A percentile compares a stretch with the other conserved stretches of the same genome.
Evolutionary conservation across 2,797 vertebrate genomes (phyloP).

Genomic region (Pseudochirops cupreus): DNA sequence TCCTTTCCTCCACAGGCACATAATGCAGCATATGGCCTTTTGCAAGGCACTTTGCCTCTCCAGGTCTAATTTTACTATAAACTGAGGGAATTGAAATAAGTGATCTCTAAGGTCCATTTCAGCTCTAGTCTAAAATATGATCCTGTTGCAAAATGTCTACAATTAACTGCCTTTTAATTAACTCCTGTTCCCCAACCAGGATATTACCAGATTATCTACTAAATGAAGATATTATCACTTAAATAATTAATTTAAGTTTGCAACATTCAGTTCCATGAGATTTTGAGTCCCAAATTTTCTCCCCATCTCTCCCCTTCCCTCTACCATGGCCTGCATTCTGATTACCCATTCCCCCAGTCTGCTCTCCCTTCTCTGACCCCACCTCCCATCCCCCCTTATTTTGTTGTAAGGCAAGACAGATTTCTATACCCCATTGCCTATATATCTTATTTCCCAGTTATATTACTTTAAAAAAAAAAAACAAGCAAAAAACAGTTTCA

Average conservation of each 20-base stretch:
- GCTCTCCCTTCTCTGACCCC: too few species aligned
- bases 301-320: too few species aligned
- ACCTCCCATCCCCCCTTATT: too few species aligned
- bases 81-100: background rate
- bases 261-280: too few species aligned
- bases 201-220: slow-evolving; percentile 4
- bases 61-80: background rate
- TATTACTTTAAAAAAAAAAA: background rate
- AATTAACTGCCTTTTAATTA: slow-evolving; percentile 19
- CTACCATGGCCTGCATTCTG: too few species aligned
- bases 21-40: background rate
- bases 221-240: background rate
- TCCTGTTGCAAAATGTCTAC: background rate
- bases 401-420: too few species aligned
- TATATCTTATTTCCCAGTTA: too few species aligned
- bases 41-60: background rate
- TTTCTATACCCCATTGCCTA: too few species aligned
- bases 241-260: too few species aligned
- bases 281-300: too few species aligned
- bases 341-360: too few species aligned
- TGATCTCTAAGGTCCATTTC: too few species aligned
- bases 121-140: background rate
- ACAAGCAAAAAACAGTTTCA: slow-evolving; percentile 20
- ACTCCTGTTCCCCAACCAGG: background rate
- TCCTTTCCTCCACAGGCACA: background rate